Conservation (phyloP, 2,113 vertebrate species). For the Columbina picui region DNA sequence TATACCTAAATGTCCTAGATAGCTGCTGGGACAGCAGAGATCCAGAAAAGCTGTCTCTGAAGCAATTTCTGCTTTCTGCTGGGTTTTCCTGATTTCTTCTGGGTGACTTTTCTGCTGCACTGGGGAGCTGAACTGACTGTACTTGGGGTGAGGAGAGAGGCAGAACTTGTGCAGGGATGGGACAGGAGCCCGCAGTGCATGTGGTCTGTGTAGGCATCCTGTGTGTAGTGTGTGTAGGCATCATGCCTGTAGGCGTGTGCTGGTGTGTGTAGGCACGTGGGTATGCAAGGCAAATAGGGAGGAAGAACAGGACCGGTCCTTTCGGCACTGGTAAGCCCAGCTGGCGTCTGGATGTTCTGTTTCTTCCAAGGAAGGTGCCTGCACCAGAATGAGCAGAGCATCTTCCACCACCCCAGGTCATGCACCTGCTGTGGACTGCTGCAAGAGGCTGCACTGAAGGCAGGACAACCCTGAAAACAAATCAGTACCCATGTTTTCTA, state of each 20-base stretch:
- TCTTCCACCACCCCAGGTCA: too few species aligned
- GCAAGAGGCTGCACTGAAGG: background rate
- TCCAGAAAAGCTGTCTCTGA: background rate
- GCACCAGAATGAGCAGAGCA: fast-evolving
- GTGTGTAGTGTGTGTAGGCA: background rate
- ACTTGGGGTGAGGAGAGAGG: background rate
- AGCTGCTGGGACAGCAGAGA: background rate
- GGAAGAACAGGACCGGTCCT: background rate
- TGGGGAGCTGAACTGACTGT: background rate
- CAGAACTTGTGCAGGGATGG: background rate
- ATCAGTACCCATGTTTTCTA: background rate
- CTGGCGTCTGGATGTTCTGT: fast-evolving
- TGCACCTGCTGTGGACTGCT: background rate
- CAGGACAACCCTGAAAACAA: background rate
- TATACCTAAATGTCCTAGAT: background rate
- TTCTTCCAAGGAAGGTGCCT: background rate
- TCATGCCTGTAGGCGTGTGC: fast-evolving
- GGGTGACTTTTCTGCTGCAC: background rate
- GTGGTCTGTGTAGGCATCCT: background rate
- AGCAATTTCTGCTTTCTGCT: background rate
- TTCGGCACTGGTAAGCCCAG: background rate
- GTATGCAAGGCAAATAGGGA: background rate
- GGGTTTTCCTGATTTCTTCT: background rate
- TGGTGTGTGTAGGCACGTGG: fast-evolving
- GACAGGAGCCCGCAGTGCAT: fast-evolving